Evolutionary conservation across 92 coral and sea anemone species (phyloP), one percentile per base, ranked within the genome.

Genomic region (Diadumene lineata): DNA sequence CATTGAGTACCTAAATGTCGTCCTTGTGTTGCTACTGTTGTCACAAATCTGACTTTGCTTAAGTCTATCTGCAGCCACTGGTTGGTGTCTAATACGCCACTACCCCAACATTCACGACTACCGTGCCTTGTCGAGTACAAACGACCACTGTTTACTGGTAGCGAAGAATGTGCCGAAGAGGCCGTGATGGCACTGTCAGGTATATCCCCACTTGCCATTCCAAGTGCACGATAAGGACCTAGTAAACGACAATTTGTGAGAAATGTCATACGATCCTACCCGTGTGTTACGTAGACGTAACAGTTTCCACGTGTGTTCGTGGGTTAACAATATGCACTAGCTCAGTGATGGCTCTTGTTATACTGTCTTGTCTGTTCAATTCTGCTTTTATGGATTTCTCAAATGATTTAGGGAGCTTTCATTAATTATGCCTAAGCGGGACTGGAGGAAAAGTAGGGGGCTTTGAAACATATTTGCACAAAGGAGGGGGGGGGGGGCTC

Each of bases 41-140:
- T 31, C 2, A 73, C 57, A 73, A 58, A 73, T 23, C 43, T 33
- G 32, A 57, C 15, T 60, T 55, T 10, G 27, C 78, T 73, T 53
- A 73, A 61, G 43, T 57, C 78, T 34, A 73, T 73, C 68, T 73
- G 66, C 19, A 73, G 64, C 78, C 78, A 73, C 38, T 73, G 78
- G 25, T 73, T 73, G 33, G 34, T 26, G 33, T 73, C 68, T 11
- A 0, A 0, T 50, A 50, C 53, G n/a, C 26, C n/a, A 46, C 53
- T 53, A 34, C 53, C 78, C 78, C 77, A 73, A 11, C 29, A 0
- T 7, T 73, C 67, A 25, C 24, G 0, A 0, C 0, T 22, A 22
- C 56, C 56, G 25, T 38, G 22, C 18, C 31, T 33, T 7, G 66
- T 55, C 64, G 30, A 58, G 15, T 58, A 16, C 26, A 58, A 58